phyloP scores from a whole-genome alignment of 1,140 invertebrate species.

The Drosophila funebris region DNA sequence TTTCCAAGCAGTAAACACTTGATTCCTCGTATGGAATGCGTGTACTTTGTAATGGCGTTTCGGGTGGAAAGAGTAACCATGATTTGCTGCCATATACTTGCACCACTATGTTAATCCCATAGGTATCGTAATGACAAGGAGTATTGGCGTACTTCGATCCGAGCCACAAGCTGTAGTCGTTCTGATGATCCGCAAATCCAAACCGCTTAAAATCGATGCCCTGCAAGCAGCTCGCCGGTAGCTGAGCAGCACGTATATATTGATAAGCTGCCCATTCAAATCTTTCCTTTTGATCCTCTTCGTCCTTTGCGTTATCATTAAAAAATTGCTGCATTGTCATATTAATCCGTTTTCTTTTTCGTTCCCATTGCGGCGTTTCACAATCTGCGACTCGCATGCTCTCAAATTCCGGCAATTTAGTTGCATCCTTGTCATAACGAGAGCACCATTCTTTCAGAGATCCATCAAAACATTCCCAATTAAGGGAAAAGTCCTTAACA shows the following conservation, averaged over 20 bases:
- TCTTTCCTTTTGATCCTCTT: slow-evolving; percentile 71
- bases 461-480: slow-evolving; percentile 69
- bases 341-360: slow-evolving; percentile 85
- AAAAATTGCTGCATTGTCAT: slow-evolving; percentile 87
- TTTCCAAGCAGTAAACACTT: slow-evolving; percentile 94
- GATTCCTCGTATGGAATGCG: slow-evolving; percentile 98
- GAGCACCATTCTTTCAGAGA: slow-evolving; percentile 84
- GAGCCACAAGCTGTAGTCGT: slow-evolving; percentile 95
- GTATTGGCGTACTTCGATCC: slow-evolving; percentile 95
- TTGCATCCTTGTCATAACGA: slow-evolving; percentile 80
- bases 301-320: slow-evolving; percentile 65
- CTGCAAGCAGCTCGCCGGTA: slow-evolving; percentile 51
- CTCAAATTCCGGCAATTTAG: slow-evolving; percentile 81
- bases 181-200: slow-evolving; percentile 88
- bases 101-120: slow-evolving; percentile 96
- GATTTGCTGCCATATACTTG: slow-evolving; percentile 96
- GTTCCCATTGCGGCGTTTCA: slow-evolving; percentile 91
- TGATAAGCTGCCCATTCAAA: slow-evolving; percentile 87
- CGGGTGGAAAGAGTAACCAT: slow-evolving; percentile 96
- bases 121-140: slow-evolving; percentile 96
- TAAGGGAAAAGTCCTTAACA: slow-evolving; percentile 54
- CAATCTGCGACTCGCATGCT: slow-evolving; percentile 77
- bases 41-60: slow-evolving; percentile 90
- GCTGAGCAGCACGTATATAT: slow-evolving; percentile 80
- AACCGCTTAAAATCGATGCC: slow-evolving; percentile 84